Evolutionary conservation across 2,797 vertebrate genomes (phyloP), one percentile per base, ranked within the genome.

Genomic region (Pseudocheirus occidentalis): DNA sequence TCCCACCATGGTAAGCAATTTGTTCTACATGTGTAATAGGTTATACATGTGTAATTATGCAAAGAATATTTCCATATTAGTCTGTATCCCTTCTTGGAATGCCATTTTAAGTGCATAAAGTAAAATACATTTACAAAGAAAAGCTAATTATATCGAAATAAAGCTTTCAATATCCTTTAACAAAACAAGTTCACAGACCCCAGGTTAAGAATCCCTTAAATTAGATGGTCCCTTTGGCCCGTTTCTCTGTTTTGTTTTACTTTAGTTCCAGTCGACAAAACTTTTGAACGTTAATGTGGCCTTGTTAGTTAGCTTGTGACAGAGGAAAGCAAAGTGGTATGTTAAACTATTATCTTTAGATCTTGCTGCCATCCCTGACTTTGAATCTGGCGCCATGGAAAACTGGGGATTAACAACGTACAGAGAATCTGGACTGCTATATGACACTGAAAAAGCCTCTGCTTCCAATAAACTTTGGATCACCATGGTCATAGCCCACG

Each of bases 331-430:
- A 11, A 34, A 89, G n/a, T 93, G 50, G 93, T n/a, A 40, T 29
- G 10, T 54, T 34, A 55, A 73, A 81, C 40, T 81, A 11, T 7
- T 28, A 90, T 52, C 73, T 95, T 57, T 97, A 99, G 99, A 99
- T 97, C 98, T 99, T 95, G 99, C 99, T 58, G 99, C 99, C 28
- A 99, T 99, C 96, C 99, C 99, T 31, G 99, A 99, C 98, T 99
- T 99, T 98, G 98, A 99, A 97, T 98, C 99, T 0, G 99, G 99
- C 53, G 99, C 99, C 0, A 99, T 99, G 99, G 99, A 99, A 97
- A 99, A 99, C 98, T 99, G 99, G 99, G 99, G 99, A 28, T 98
- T 99, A 98, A 99, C 99, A 87, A 99, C 99, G 0, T 99, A 99
- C 94, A 98, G 99, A 94, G 99, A 99, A 97, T 98, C 99, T 0